Conservation (phyloP, 2,113 vertebrate genomes). For the Trogon surrucura region DNA sequence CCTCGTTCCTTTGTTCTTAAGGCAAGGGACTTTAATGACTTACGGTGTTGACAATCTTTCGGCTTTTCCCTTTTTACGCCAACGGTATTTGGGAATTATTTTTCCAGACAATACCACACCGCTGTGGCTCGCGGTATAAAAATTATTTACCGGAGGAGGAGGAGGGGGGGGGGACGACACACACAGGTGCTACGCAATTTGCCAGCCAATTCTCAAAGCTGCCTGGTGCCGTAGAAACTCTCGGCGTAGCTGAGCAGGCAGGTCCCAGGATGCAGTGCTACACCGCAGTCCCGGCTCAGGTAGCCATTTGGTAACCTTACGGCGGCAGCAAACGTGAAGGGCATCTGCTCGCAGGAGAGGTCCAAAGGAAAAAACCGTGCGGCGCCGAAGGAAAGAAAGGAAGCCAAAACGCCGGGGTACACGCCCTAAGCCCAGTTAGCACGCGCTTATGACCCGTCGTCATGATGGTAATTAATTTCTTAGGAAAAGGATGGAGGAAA, state of each 20-base stretch:
- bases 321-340: background rate
- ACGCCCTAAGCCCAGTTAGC: background rate
- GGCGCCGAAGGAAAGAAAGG: slow-evolving; percentile 4
- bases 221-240: slow-evolving; percentile 49
- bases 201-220: slow-evolving; percentile 58
- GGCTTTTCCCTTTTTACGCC: slow-evolving; percentile 46
- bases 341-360: slow-evolving; percentile 1
- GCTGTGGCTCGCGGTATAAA: slow-evolving; percentile 18
- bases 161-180: background rate
- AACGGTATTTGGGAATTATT: slow-evolving; percentile 62
- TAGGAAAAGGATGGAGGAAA: background rate
- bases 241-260: slow-evolving; percentile 5
- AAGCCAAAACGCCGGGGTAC: background rate
- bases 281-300: slow-evolving; percentile 61
- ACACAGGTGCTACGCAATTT: slow-evolving; percentile 30
- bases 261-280: slow-evolving; percentile 75
- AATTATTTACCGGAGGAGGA: slow-evolving; percentile 28
- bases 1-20: slow-evolving; percentile 73
- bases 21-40: slow-evolving; percentile 44
- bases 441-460: background rate
- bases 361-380: slow-evolving; percentile 50
- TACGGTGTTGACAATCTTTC: slow-evolving; percentile 51
- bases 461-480: slow-evolving; percentile 1
- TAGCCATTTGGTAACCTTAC: slow-evolving; percentile 49
- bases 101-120: slow-evolving; percentile 47